phyloP scores from a whole-genome alignment of 1,140 invertebrate genomes.

The Elymnias hypermnestra region DNA sequence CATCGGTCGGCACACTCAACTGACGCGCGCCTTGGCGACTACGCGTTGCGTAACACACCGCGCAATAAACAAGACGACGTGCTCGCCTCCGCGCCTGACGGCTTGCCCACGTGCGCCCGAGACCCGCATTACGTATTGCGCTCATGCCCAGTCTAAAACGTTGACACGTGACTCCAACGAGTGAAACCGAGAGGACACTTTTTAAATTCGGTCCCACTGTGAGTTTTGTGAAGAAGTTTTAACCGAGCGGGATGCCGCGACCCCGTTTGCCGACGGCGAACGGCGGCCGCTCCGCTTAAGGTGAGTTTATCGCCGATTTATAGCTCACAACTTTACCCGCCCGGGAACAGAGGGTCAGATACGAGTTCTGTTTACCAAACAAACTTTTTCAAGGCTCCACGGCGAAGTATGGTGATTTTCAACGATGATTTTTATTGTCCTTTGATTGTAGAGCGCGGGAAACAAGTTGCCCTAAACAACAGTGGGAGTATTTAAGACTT shows the following conservation, averaged over 20 bases:
- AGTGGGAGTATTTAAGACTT: no score
- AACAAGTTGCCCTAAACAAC: conserved; percentile 44
- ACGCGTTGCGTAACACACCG: conserved; percentile 72
- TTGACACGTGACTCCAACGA: conserved; percentile 66
- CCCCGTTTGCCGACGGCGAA: conserved; percentile 62
- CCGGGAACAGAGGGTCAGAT: conserved; percentile 44
- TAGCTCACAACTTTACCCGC: conserved; percentile 44
- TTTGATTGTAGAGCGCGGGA: conserved; percentile 19
- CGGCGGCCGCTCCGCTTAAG: conserved; percentile 66
- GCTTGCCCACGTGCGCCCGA: conserved; percentile 51
- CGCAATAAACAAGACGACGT: conserved; percentile 69
- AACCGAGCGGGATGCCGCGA: conserved; percentile 58
- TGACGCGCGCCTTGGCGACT: conserved; percentile 72
- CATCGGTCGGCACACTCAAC: conserved; percentile 74
- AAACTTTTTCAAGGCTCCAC: conserved; percentile 42
- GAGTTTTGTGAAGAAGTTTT: conserved; percentile 67
- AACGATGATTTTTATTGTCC: conserved; percentile 21
- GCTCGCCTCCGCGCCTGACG: conserved; percentile 50
- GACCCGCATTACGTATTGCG: conserved; percentile 62
- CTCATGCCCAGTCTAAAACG: conserved; percentile 65
- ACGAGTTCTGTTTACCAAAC: conserved; percentile 48
- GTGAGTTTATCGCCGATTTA: conserved; percentile 73
- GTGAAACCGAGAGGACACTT: conserved; percentile 59
- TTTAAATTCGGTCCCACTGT: conserved; percentile 48
- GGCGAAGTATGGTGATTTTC: conserved; percentile 18